Evolutionary conservation across 2,888 invertebrate genomes (phyloP).

Genomic region (Tortrix viridana): DNA sequence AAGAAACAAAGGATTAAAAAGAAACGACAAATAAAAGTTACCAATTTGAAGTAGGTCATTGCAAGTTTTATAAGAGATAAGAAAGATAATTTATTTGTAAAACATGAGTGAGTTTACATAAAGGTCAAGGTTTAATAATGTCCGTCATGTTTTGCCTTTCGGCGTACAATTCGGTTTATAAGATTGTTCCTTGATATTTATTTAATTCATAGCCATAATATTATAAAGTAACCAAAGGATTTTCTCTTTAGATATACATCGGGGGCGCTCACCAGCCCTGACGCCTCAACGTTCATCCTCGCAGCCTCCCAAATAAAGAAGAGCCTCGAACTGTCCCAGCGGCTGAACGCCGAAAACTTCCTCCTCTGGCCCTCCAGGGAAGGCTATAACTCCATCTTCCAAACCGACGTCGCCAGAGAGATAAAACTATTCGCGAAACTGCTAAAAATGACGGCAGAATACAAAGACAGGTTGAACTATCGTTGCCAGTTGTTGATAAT

Average conservation of each 20-base stretch:
- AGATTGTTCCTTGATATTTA: too few species aligned
- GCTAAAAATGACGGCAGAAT: conserved; percentile 85
- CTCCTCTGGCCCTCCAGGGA: conserved; percentile 86
- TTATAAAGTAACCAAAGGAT: not conserved
- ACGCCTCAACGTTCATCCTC: conserved; percentile 83
- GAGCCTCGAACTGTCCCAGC: conserved; percentile 85
- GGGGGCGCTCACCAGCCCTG: conserved; percentile 85
- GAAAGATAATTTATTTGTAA: too few species aligned
- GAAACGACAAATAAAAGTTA: too few species aligned
- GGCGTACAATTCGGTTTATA: too few species aligned
- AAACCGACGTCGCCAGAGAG: conserved; percentile 84
- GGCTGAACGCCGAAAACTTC: conserved; percentile 85
- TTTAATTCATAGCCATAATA: not conserved
- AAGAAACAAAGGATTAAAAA: too few species aligned
- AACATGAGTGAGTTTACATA: too few species aligned
- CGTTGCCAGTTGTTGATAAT: conserved; percentile 84
- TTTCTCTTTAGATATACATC: conserved; percentile 76
- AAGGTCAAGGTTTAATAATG: too few species aligned
- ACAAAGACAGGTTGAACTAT: conserved; percentile 85
- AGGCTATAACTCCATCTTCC: conserved; percentile 84
- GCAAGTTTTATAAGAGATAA: too few species aligned
- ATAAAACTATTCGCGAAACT: conserved; percentile 85
- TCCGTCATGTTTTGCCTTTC: too few species aligned
- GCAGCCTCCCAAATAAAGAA: conserved; percentile 86
- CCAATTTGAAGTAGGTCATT: too few species aligned